phyloP scores from a whole-genome alignment of 2,888 invertebrate genomes.

The Heliconius sara region DNA sequence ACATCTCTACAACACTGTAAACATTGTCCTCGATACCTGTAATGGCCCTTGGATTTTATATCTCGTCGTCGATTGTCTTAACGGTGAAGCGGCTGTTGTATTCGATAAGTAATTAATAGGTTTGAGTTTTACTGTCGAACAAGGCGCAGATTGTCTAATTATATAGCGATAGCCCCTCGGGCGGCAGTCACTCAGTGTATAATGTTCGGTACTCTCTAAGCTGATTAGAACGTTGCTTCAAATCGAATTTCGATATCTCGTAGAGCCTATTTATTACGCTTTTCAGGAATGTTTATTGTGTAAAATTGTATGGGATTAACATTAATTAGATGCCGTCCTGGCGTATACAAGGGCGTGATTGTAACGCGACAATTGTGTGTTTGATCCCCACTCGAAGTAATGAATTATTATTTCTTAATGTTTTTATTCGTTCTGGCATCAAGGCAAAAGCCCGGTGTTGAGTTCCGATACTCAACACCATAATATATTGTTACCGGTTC shows the following conservation, averaged over 20 bases:
- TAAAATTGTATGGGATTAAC: no score
- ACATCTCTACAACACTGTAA: constrained; percentile 27
- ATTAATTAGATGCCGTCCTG: no score
- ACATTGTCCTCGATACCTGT: constrained; percentile 14
- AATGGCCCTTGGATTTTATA: neutral
- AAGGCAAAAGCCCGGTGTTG: no score
- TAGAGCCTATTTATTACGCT: no score
- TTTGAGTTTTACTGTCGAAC: constrained; percentile 66
- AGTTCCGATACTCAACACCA: no score
- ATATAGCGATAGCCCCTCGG: constrained; percentile 54
- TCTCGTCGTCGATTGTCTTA: neutral
- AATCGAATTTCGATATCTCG: constrained; percentile 54
- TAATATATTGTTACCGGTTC: no score
- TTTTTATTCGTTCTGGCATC: no score
- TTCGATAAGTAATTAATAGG: constrained; percentile 62
- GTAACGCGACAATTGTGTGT: no score
- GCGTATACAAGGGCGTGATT: no score
- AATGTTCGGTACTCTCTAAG: constrained; percentile 58
- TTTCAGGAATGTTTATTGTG: no score
- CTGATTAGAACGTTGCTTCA: constrained; percentile 61
- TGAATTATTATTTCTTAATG: no score
- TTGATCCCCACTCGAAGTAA: no score
- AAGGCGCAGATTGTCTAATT: constrained; percentile 70
- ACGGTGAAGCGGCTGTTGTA: constrained; percentile 27
- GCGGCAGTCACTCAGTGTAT: constrained; percentile 52